Base-by-base conservation (phyloP, 2,888 invertebrate species). In the Spialia ferax region DNA sequence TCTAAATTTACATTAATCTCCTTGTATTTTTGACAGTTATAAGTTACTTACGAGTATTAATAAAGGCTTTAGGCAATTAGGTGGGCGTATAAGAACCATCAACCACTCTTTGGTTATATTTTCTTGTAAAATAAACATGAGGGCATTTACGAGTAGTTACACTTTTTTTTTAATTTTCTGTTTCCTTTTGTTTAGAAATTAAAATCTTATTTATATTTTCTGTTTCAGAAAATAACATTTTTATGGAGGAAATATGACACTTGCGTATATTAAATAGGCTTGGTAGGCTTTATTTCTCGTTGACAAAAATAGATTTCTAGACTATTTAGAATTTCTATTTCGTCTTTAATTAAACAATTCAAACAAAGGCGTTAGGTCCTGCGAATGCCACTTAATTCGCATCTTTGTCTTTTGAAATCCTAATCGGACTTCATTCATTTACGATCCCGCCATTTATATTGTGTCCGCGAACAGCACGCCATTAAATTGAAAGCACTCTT, bases 381-480 rank as follows among this genome's bases (percentile, higher is more conserved):
- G 70, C 70, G 67, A 70, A 68, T 48, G 64, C 56, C 63, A 70
- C 72, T 75, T 73, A 74, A 76, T 74, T 75, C 70, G 74, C 66
- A 73, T 73, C 74, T 77, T 75, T 76, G 75, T 78, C 71, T 26
- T 26, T 59, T 59, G 15, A 66, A 15, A 38, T 50, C 61, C 45
- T 57, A 69, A 64, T 70, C 63, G 67, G 26, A 50, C 64, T 67
- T 68, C 63, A 69, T 68, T 68, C 65, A 52, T 67, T 59, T 60
- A 66, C 72, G 68, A 71, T 65, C 69, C 69, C 61, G 60, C 66
- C 71, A 73, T 71, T 75, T 70, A 68, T 68, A 68, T 61, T 63
- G 71, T 68, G 59, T 15, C 26, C 52, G 35, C 29, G 66, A 61
- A 68, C 61, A 29, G 54, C 60, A 63, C n/a, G 22, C 60, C 64